Base-by-base conservation (phyloP, 2,113 vertebrate species). In the Vanacampus margaritifer region DNA sequence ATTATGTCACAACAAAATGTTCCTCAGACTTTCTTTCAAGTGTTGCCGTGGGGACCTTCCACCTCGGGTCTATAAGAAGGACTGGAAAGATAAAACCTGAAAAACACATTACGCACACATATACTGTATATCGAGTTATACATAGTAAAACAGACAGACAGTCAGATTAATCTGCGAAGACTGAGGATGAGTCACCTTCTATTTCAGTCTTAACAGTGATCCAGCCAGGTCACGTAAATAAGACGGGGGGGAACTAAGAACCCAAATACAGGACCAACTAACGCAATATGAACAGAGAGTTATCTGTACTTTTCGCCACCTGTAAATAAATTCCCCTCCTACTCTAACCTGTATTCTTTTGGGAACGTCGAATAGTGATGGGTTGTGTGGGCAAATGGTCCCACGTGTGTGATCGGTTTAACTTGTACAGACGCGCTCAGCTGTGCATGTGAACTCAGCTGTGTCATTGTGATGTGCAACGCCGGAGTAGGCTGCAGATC, bases 151-250 rank as follows among this genome's bases (percentile, higher is more conserved):
- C 75, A 79, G 72, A 71, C 75, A 79, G 74, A 74, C 73, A 68
- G 78, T 74, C 24, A 39, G 78, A 76, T 74, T 74, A 75, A 80
- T 75, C 71, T 45, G 53, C 46, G 43, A 70, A 81, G 85, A 85
- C 70, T 64, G 81, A 59, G 62, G 32, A 70, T 86, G 85, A 88
- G 69, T 90, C 84, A 87, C 71, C 65, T 61, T 73, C 87, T 90
- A 88, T 89, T 88, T 67, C 73, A 65, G 76, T 66, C 71, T 43
- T 71, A 72, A 69, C 69, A 68, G 71, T 86, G 87, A 82, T 78
- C 81, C 75, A 64, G 73, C 45, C 57, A 19, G 83, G 80, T 82
- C 86, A 72, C 78, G 83, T 87, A 88, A 89, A 88, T 86, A 90
- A 85, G 73, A 68, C 74, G 17, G 59, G 72, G 23, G 53, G 75